Evolutionary conservation across 2,797 vertebrate species (phyloP).

Genomic region (Sus cebifrons): DNA sequence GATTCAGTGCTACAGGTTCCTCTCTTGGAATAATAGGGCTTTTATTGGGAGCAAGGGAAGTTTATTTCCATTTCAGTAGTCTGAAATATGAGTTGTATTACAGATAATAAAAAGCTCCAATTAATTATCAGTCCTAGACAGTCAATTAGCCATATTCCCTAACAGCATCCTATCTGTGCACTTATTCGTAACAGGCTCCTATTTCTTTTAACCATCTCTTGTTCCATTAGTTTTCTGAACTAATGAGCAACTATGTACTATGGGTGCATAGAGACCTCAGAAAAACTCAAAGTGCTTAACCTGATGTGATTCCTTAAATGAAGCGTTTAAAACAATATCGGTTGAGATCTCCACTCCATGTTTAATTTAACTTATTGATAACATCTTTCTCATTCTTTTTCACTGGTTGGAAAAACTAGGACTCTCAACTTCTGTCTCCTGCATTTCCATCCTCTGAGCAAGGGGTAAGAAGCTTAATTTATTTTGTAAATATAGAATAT

Average conservation of each 20-base stretch:
- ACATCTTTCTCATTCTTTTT: not conserved
- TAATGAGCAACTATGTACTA: not conserved
- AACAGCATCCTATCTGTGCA: not conserved
- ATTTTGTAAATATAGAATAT: not conserved
- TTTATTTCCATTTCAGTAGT: not conserved
- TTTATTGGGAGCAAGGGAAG: not conserved
- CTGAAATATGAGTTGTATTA: conserved; percentile 34
- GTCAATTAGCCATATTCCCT: not conserved
- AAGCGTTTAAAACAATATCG: not conserved
- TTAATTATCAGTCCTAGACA: not conserved
- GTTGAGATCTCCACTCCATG: not conserved
- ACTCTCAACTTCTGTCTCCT: not conserved
- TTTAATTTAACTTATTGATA: conserved; percentile 18
- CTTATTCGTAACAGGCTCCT: not conserved
- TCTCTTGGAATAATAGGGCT: not conserved
- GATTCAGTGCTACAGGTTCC: not conserved
- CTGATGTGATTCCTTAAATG: conserved; percentile 28
- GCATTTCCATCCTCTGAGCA: not conserved
- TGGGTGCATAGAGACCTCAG: not conserved
- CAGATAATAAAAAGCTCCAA: not conserved
- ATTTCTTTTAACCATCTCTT: not conserved
- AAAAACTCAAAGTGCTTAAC: not conserved
- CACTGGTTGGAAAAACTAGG: not conserved
- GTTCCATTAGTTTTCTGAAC: conserved; percentile 5
- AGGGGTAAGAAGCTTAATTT: not conserved